Conservation (phyloP, 2,888 invertebrate species). For the Achlya flavicornis region DNA sequence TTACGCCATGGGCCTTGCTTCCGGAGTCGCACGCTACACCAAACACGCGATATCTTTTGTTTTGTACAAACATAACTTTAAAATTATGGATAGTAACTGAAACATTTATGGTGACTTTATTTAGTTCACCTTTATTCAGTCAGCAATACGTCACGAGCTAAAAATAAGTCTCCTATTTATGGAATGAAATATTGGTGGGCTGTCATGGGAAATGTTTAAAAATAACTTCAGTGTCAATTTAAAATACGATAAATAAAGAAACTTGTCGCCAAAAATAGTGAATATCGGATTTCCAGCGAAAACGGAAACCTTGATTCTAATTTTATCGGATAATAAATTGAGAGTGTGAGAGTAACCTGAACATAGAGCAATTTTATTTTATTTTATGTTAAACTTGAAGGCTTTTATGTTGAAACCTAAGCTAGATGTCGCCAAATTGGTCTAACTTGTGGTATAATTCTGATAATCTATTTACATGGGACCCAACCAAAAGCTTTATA, state of each 20-base stretch:
- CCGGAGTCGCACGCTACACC: slow-evolving; percentile 2
- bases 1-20: slow-evolving; percentile 5
- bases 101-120: neutral
- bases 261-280: no score
- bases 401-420: no score
- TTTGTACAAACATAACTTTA: slow-evolving; percentile 2
- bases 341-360: no score
- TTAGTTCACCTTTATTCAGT: neutral
- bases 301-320: no score
- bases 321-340: no score
- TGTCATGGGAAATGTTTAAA: neutral
- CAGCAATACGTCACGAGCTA: neutral
- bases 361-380: no score
- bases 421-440: no score
- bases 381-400: no score
- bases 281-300: no score
- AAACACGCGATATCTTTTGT: slow-evolving; percentile 12
- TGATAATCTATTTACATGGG: no score
- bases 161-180: neutral
- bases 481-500: no score
- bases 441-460: no score
- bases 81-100: neutral
- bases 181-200: neutral
- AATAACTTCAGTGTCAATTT: neutral
- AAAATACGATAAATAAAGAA: neutral